Base-by-base conservation (phyloP, 1,140 invertebrate species). In the Leptinotarsa defecta region DNA sequence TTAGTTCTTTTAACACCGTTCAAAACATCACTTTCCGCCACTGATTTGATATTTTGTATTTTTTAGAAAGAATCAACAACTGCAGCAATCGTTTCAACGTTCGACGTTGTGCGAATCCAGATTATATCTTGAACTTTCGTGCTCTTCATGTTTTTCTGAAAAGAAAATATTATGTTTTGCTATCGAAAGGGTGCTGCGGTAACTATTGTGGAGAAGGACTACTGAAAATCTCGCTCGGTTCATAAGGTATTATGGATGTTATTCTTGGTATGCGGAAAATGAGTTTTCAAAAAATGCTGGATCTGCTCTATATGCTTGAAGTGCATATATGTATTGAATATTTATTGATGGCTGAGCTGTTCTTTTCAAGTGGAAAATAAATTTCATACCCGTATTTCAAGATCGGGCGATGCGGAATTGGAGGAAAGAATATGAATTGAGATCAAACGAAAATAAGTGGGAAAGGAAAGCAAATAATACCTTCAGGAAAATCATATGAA, bases 341-440 rank as follows among this genome's bases (percentile, higher is more conserved):
- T 57, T 15, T 57, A 57, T 57, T 57, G 52, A 57, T 57, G n/a
- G 52, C 52, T 57, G 52, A 57, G 52, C 52, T 57, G 52, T 19
- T 57, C 52, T 19, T 57, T 57, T 57, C 52, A 57, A 57, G 13
- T 57, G 17, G 13, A 57, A 57, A 57, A 15, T 57, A 57, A 57
- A 57, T 57, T 57, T 19, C 15, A 3, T n/a, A 57, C 2, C 1
- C 2, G 34, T 0, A 2, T 17, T n/a, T 4, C 52, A 57, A 19
- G 52, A 57, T 57, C 52, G n/a, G 6, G n/a, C 52, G 52, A 43
- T 43, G 52, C 4, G 6, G 52, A 19, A n/a, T 17, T 17, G 52
- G 15, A 57, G 6, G 3, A 57, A 3, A 43, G 13, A 3, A 15
- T 57, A 19, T 57, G 52, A 57, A 57, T 57, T 57, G 52, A 57